phyloP scores from a whole-genome alignment of 2,113 vertebrate genomes.

The Amazona guildingii region DNA sequence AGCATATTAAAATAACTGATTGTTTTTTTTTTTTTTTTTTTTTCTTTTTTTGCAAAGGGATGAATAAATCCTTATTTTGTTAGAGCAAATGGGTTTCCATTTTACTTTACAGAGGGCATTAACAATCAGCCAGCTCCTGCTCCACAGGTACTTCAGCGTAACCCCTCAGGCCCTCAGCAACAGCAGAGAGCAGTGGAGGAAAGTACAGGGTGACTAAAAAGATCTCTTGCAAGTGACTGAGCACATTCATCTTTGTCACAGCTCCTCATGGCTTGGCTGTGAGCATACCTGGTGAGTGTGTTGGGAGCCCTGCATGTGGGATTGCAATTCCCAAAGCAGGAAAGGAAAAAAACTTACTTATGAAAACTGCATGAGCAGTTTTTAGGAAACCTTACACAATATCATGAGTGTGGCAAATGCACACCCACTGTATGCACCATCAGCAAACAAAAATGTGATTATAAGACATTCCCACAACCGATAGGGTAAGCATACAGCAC shows the following conservation, averaged over 20 bases:
- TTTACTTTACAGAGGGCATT: background rate
- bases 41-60: background rate
- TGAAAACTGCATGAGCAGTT: background rate
- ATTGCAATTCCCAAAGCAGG: accelerated
- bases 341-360: background rate
- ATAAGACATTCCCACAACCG: background rate
- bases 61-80: background rate
- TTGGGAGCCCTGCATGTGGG: background rate
- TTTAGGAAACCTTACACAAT: background rate
- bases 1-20: background rate
- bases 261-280: background rate
- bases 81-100: background rate
- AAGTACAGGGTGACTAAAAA: background rate
- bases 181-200: background rate
- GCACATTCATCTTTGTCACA: background rate
- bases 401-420: background rate
- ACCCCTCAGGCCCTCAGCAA: background rate
- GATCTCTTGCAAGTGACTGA: background rate
- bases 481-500: background rate
- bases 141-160: background rate
- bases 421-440: background rate
- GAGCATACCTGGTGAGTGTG: background rate
- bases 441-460: background rate
- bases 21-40: background rate
- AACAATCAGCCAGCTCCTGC: background rate